phyloP scores from a whole-genome alignment of 2,113 vertebrate species.

The Zootoca vivipara region DNA sequence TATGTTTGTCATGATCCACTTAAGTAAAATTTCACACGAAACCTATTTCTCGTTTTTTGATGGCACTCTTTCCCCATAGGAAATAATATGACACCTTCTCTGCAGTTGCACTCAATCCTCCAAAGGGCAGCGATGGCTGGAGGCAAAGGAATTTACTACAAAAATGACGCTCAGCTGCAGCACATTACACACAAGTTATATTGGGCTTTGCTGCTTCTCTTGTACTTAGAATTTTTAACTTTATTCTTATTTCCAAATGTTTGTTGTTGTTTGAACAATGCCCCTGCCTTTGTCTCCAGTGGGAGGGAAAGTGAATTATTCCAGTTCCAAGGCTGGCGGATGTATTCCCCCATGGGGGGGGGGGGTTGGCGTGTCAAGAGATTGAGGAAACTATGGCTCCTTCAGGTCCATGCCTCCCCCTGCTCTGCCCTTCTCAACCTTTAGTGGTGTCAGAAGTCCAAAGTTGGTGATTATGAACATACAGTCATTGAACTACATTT shows the following conservation, averaged over 20 bases:
- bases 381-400: no score
- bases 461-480: not conserved
- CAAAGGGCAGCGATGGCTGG: slow-evolving; percentile 8
- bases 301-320: no score
- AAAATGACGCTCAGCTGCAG: not conserved
- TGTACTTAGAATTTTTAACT: not conserved
- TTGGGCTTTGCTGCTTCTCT: not conserved
- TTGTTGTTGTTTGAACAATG: no score
- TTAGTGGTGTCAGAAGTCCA: no score
- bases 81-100: slow-evolving; percentile 28
- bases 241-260: no score
- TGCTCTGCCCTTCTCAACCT: no score
- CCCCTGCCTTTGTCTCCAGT: no score
- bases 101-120: slow-evolving; percentile 36
- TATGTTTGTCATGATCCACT: slow-evolving; percentile 29
- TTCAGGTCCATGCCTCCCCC: no score
- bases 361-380: no score
- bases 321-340: no score
- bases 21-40: slow-evolving; percentile 17
- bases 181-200: not conserved
- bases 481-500: not conserved
- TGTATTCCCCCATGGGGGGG: no score
- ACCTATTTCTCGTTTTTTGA: not conserved
- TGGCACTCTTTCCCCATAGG: slow-evolving; percentile 34
- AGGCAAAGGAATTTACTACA: slow-evolving; percentile 15